phyloP scores from a whole-genome alignment of 2,888 invertebrate species.

The Cheilosia vernalis region DNA sequence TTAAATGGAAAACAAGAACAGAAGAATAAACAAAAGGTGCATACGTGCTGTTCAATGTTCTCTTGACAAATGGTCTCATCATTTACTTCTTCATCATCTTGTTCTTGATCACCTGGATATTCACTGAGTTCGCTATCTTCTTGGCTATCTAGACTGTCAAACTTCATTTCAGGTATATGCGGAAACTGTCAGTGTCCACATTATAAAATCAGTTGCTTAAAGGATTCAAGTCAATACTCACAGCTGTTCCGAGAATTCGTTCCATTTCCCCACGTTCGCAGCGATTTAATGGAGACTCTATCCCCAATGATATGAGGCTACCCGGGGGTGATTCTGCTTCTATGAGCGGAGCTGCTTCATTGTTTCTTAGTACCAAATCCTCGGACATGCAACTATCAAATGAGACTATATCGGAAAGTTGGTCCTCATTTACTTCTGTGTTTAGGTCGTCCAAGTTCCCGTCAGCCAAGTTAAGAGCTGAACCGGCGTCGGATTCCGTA shows the following conservation, averaged over 20 bases:
- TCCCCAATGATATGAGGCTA: conserved; percentile 23
- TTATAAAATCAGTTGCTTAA: not conserved
- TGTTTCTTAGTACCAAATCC: conserved; percentile 25
- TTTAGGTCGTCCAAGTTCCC: not conserved
- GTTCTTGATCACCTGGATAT: conserved; percentile 1
- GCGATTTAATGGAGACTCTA: conserved; percentile 33
- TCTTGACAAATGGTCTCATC: not conserved
- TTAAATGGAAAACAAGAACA: not conserved
- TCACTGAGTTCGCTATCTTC: conserved; percentile 23
- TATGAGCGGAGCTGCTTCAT: not conserved
- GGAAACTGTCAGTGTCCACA: conserved; percentile 17
- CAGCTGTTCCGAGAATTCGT: conserved; percentile 27
- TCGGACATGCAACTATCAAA: conserved; percentile 1
- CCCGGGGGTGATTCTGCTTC: not conserved
- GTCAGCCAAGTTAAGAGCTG: not conserved
- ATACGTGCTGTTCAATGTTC: conserved; percentile 6
- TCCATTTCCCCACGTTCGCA: conserved; percentile 48
- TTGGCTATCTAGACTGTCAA: not conserved
- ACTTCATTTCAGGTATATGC: conserved; percentile 13
- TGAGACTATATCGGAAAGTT: not conserved
- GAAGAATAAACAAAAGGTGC: not conserved
- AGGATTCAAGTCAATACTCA: conserved; percentile 25
- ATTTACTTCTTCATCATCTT: not conserved
- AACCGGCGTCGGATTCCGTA: not conserved
- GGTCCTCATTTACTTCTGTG: not conserved